These are phyloP conservation scores for Spodoptera litura DNA, from an alignment of 1,140 invertebrate species.

Conservation along the genomic window DNA sequence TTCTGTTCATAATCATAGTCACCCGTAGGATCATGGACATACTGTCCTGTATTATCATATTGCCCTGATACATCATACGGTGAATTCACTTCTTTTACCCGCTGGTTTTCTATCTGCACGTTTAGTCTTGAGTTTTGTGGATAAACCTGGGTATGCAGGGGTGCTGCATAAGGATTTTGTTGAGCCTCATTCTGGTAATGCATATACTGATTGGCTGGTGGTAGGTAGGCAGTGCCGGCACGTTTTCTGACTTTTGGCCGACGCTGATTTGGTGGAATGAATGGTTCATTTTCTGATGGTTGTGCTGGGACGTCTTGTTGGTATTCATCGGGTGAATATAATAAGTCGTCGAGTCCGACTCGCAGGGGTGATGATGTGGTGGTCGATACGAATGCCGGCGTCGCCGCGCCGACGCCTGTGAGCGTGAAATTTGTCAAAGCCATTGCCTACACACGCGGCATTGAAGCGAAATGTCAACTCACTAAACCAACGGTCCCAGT, in stretches of 20 bases:
- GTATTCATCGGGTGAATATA: constrained; percentile 75
- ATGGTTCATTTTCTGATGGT: constrained; percentile 72
- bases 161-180: constrained; percentile 73
- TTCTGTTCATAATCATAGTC: constrained; percentile 83
- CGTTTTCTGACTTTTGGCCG: constrained; percentile 78
- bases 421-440: constrained; percentile 79
- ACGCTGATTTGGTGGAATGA: constrained; percentile 69
- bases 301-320: constrained; percentile 64
- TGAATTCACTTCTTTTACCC: constrained; percentile 70
- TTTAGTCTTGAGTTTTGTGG: constrained; percentile 76
- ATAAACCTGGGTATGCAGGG: constrained; percentile 73
- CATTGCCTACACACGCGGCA: constrained; percentile 74
- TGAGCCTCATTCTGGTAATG: constrained; percentile 75
- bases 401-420: constrained; percentile 65
- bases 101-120: constrained; percentile 72
- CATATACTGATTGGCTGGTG: constrained; percentile 77
- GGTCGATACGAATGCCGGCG: constrained; percentile 65
- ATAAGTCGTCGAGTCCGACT: constrained; percentile 74
- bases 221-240: constrained; percentile 78
- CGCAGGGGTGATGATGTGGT: constrained; percentile 65
- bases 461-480: constrained; percentile 74
- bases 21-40: constrained; percentile 78
- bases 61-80: constrained; percentile 77
- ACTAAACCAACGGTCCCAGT: constrained; percentile 61
- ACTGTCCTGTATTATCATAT: constrained; percentile 80